Conservation (phyloP, 2,113 vertebrate species). For the Zapus hudsonius region DNA sequence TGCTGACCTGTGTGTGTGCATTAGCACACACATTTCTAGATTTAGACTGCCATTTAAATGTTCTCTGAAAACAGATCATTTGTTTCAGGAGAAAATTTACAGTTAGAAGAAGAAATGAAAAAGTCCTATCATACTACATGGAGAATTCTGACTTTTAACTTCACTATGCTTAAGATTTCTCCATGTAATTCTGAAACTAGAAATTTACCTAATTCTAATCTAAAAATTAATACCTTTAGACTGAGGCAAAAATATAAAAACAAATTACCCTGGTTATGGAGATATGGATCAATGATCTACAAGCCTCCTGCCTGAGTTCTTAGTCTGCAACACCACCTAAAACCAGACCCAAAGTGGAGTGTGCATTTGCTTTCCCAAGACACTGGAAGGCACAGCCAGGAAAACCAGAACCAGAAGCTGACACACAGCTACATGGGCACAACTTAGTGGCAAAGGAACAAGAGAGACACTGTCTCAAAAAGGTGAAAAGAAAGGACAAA, state of each 20-base stretch:
- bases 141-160: background rate
- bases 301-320: no score
- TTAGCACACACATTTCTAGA: constrained; percentile 40
- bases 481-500: no score
- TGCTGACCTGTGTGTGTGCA: constrained; percentile 1
- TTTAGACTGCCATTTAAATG: constrained; percentile 12
- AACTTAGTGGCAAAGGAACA: no score
- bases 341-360: no score
- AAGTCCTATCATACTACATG: background rate
- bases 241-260: constrained; percentile 3
- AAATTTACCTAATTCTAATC: background rate
- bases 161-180: background rate
- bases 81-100: background rate
- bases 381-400: no score
- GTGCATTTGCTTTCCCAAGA: no score
- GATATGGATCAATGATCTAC: no score
- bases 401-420: no score
- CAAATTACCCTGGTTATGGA: background rate
- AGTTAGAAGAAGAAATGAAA: constrained; percentile 22
- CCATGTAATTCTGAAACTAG: background rate
- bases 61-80: background rate
- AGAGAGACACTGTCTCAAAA: no score
- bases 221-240: constrained; percentile 27
- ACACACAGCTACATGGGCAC: no score
- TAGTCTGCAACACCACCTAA: no score